Evolutionary conservation across 2,888 invertebrate genomes (phyloP), one percentile per base, ranked within the genome.

Genomic region (Syrista parreyssii): DNA sequence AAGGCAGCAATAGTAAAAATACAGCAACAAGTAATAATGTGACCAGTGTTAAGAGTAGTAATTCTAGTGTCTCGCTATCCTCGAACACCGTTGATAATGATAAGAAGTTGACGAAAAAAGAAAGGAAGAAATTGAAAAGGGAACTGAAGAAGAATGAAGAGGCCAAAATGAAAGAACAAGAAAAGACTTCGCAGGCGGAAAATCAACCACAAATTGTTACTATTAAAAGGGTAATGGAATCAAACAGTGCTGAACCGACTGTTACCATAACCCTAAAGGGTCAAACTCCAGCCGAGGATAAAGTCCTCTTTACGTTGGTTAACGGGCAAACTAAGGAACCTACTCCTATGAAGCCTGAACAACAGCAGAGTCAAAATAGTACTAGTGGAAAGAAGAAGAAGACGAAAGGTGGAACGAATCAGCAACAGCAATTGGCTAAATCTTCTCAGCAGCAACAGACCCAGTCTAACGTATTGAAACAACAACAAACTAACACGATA

Each of bases 251-350:
- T 0, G 95, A 95, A 83, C 95, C 96, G 12, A 95, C 95, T 34
- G 96, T 96, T 1, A 96, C 96, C 0, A 96, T 96, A 75, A 96
- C 96, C 0, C 92, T 96, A 40, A 95, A 95, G 86, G 96, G 96
- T 9, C 94, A 94, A 78, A 95, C 95, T 1, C 95, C 95, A 1
- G 95, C 95, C 80, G 94, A 95, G 88, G 96, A 96, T 84, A 95
- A 95, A 89, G 93, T 96, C 55, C 92, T 96, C 3, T 96, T 95
- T 86, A 96, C 95, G 1, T 92, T 96, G 81, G 93, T 95, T 11
- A 94, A 94, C 86, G 94, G 94, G 0, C 93, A 94, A 82, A 92
- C 91, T 0, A 87, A 90, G 68, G 88, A 90, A 55, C 87, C 88
- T 0, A 77, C 86, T 2, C 75, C 79, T 40, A 77, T 86, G 33